Percentiles rank a stretch among this genome's conserved stretches.
These are phyloP conservation scores for Congeria kusceri DNA, from an alignment of 2,888 invertebrate species.

Conservation along the genomic window DNA sequence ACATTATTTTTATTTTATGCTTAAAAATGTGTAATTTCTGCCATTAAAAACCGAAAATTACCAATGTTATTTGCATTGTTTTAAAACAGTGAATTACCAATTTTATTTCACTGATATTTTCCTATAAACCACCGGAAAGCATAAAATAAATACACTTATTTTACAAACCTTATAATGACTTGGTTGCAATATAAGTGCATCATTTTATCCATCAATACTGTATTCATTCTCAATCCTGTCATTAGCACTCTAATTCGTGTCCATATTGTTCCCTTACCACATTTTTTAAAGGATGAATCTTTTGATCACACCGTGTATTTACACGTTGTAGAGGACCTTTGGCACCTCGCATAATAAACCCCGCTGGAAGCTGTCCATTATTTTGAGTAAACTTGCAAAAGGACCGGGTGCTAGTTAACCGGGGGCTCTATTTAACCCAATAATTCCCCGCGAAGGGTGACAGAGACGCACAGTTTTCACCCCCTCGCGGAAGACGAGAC, in stretches of 20 bases:
- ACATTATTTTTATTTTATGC: too few species aligned
- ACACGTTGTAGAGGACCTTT: conserved; percentile 5
- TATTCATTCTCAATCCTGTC: background rate
- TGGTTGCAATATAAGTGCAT: too few species aligned
- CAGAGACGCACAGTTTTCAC: background rate
- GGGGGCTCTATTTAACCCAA: background rate
- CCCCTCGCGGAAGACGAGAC: background rate
- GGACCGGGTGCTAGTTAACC: background rate
- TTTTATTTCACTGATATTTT: too few species aligned
- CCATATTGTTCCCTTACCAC: background rate
- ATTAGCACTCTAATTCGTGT: conserved; percentile 2
- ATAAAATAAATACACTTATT: too few species aligned
- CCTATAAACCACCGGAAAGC: too few species aligned
- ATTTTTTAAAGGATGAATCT: background rate
- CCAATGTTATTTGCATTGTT: too few species aligned
- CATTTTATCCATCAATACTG: background rate
- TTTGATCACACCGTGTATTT: background rate
- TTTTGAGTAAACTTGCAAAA: background rate
- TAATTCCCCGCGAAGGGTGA: conserved; percentile 3
- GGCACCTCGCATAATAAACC: conserved; percentile 6
- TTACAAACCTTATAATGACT: too few species aligned
- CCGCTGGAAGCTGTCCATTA: conserved; percentile 7
- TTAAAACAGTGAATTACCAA: too few species aligned
- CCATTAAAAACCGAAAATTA: too few species aligned
- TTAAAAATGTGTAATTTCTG: too few species aligned